Evolutionary conservation across 2,113 vertebrate genomes (phyloP).

Genomic region (Chinchilla lanigera): DNA sequence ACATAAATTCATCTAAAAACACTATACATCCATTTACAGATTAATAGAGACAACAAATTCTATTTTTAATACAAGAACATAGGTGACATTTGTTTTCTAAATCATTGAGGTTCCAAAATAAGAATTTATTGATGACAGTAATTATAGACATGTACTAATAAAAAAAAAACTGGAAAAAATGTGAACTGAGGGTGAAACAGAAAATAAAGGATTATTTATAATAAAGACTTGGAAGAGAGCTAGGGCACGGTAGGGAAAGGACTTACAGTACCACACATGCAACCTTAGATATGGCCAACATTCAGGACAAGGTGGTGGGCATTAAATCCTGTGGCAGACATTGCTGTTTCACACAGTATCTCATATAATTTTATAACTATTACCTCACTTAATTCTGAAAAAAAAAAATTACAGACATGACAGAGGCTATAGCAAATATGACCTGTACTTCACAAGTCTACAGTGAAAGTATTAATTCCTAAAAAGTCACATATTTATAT

Average conservation of each 20-base stretch:
- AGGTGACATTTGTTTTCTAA: not conserved
- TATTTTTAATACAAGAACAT: constrained; percentile 11
- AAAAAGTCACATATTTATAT: not conserved
- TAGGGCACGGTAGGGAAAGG: not conserved
- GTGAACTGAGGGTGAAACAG: not conserved
- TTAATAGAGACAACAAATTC: not conserved
- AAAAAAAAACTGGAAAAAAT: not conserved
- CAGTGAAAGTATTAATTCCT: not conserved
- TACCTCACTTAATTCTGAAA: not conserved
- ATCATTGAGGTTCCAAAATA: constrained; percentile 10
- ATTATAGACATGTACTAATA: not conserved
- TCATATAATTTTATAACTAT: constrained; percentile 21
- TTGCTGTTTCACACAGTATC: not conserved
- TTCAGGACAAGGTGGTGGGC: not conserved
- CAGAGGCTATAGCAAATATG: not conserved
- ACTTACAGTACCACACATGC: rapidly evolving
- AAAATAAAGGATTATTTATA: not conserved
- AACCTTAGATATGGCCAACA: not conserved
- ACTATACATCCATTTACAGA: not conserved
- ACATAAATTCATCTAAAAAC: not conserved
- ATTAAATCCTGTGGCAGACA: not conserved
- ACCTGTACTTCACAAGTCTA: not conserved
- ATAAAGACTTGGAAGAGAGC: not conserved
- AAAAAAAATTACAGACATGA: not conserved
- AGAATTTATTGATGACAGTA: not conserved